A percentile compares a stretch with the other conserved stretches of the same genome.
Evolutionary conservation across 2,888 invertebrate genomes (phyloP).

Genomic region (Chrysolina haemoptera): DNA sequence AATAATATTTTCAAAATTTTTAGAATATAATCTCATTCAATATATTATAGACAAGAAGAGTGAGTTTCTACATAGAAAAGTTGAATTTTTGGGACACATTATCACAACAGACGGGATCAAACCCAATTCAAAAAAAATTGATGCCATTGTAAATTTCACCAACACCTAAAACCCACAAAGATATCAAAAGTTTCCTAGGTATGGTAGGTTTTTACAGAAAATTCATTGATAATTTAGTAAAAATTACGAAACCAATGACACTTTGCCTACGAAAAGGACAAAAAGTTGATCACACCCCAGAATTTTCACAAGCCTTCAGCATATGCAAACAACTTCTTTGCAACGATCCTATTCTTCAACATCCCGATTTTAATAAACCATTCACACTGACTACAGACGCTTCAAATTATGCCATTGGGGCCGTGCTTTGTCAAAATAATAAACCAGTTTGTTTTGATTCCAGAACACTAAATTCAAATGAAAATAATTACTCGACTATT

Average conservation of each 20-base stretch:
- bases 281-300: conserved; percentile 17
- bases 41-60: conserved; percentile 54
- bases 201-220: conserved; percentile 41
- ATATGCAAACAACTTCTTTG: conserved; percentile 15
- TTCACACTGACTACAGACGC: conserved; percentile 36
- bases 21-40: conserved; percentile 51
- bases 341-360: conserved; percentile 18
- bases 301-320: conserved; percentile 14
- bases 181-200: conserved; percentile 58
- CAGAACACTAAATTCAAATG: background rate
- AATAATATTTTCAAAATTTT: conserved; percentile 28
- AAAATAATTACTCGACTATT: background rate
- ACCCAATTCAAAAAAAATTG: conserved; percentile 61
- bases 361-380: conserved; percentile 28
- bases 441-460: conserved; percentile 24
- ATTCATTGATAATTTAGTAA: conserved; percentile 50
- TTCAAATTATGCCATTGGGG: conserved; percentile 32
- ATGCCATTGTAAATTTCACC: conserved; percentile 53
- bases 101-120: conserved; percentile 60
- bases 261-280: background rate
- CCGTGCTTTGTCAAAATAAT: conserved; percentile 29
- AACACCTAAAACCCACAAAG: conserved; percentile 51
- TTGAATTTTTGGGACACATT: conserved; percentile 61
- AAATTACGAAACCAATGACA: conserved; percentile 45
- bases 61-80: conserved; percentile 54